Base-by-base conservation (phyloP, 2,113 vertebrate species). In the Peucedramus taeniatus region DNA sequence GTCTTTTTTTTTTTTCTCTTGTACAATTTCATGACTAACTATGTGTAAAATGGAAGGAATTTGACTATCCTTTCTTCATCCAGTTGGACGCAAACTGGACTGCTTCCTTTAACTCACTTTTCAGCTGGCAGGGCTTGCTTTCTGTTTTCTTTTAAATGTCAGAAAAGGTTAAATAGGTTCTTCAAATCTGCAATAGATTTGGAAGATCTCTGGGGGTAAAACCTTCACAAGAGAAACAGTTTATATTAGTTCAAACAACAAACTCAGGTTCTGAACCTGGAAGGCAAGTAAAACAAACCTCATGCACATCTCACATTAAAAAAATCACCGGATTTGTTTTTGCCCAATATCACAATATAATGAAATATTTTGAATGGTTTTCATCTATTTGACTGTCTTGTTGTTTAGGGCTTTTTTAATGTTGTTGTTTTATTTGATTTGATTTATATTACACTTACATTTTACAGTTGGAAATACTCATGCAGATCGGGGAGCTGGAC, bases 81-180 rank as follows among this genome's bases (percentile, higher is more conserved):
- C 97, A 97, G 39, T 96, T 97, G 97, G 97, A 98, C 89, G 87
- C 90, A 91, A 97, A 95, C 86, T 95, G 94, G 95, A 94, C 72
- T 84, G 37, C 92, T 97, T 97, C 93, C 95, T 97, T 97, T 94
- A 97, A 96, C 87, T 98, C 90, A 80, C 96, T 96, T 97, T 97
- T 96, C 96, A 95, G 95, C 95, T 97, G 97, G 97, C 97, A 97
- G 81, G 51, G 10, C n/a, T 91, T 87, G 75, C 80, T 97, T 97
- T 98, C 97, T 98, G 95, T 97, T 98, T 98, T 97, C 95, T 97
- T 97, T 98, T 97, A 98, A 98, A 98, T 98, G 98, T 98, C 98
- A 98, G 93, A 95, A 97, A 98, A 98, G 95, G 95, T 98, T 98
- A 98, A 97, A 94, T 51, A 96, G 89, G n/a, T 93, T 97, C 35